Evolutionary conservation across 2,888 invertebrate species (phyloP).

Genomic region (Ichneumon xanthorius): DNA sequence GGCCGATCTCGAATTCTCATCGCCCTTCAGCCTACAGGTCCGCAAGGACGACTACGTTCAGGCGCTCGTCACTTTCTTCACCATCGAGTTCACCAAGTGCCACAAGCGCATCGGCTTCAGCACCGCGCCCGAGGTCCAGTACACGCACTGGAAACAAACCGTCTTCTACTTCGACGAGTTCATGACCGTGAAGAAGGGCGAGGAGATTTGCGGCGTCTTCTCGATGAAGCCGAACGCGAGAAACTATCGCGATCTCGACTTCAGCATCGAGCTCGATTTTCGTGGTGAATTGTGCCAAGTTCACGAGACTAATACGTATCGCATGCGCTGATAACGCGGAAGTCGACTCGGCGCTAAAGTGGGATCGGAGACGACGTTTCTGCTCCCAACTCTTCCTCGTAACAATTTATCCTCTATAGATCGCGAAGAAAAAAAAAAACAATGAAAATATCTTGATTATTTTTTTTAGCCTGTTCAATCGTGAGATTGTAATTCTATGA

Average conservation of each 20-base stretch:
- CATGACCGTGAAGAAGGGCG: slow-evolving; percentile 98
- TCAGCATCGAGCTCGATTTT: slow-evolving; percentile 96
- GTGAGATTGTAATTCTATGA: slow-evolving; percentile 1
- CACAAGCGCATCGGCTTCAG: slow-evolving; percentile 99
- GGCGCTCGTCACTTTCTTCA: slow-evolving; percentile 99
- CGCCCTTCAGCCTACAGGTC: slow-evolving; percentile 93
- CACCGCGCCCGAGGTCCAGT: slow-evolving; percentile 98
- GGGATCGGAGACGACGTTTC: slow-evolving; percentile 38
- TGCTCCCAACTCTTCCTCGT: slow-evolving; percentile 30
- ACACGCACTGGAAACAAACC: slow-evolving; percentile 99
- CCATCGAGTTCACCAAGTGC: slow-evolving; percentile 99
- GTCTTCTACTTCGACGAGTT: slow-evolving; percentile 99
- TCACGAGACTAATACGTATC: slow-evolving; percentile 93
- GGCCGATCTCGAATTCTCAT: slow-evolving; percentile 95
- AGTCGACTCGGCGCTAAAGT: slow-evolving; percentile 3
- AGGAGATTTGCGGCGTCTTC: slow-evolving; percentile 96
- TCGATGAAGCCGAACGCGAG: slow-evolving; percentile 97
- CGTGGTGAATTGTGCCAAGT: slow-evolving; percentile 95
- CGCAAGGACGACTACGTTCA: slow-evolving; percentile 98
- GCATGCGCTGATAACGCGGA: slow-evolving; percentile 91
- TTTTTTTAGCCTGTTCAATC: not conserved
- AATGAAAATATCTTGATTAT: not conserved
- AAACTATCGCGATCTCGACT: slow-evolving; percentile 99
- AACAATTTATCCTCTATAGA: slow-evolving; percentile 41
- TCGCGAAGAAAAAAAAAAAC: slow-evolving; percentile 11